Evolutionary conservation across 2,797 vertebrate genomes (phyloP), one percentile per base, ranked within the genome.

Genomic region (Urophycis tenuis): DNA sequence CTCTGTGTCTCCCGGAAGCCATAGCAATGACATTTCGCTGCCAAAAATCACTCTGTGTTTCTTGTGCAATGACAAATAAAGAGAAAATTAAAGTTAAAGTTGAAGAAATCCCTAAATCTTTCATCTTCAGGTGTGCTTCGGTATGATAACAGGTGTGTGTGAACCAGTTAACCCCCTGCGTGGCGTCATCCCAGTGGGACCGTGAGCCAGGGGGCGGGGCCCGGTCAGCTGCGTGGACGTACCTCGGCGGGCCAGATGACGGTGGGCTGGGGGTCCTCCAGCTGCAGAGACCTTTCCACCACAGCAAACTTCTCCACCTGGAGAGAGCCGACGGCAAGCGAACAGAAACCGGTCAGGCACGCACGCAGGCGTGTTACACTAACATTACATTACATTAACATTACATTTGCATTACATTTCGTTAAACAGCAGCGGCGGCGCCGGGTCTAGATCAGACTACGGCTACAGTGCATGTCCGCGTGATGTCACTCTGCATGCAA

Each of bases 251-350:
- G 97, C 98, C 98, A 99, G 86, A 92, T 91, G 77, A 97, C 95
- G 77, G 94, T 95, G 22, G 95, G 94, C 79, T 97, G 96, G 78
- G 95, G 93, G 78, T 97, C 95, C 86, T 98, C 95, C 84, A 96
- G 85, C 85, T 96, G 96, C 83, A 97, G 91, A 64, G 96, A 96
- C 79, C 94, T 96, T 90, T 98, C 97, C 71, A 96, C 96, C 92
- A 97, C 97, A 76, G 96, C 97, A 1, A 96, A 99, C 90, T 97
- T 99, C 85, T 99, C 97, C 88, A 99, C 97, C 98, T 99, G 87
- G 78, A 75, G 83, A 80, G 78, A 82, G 87, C 79, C 92, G 5
- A 72, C 60, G 4, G n/a, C 60, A 67, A 12, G 60, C 9, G 3
- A 30, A 2, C 2, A 29, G 11, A n/a, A n/a, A 30, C 29, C 60